These are phyloP conservation scores for Subanguina moxae DNA, from an alignment of 1,140 invertebrate genomes.

Conservation along the genomic window DNA sequence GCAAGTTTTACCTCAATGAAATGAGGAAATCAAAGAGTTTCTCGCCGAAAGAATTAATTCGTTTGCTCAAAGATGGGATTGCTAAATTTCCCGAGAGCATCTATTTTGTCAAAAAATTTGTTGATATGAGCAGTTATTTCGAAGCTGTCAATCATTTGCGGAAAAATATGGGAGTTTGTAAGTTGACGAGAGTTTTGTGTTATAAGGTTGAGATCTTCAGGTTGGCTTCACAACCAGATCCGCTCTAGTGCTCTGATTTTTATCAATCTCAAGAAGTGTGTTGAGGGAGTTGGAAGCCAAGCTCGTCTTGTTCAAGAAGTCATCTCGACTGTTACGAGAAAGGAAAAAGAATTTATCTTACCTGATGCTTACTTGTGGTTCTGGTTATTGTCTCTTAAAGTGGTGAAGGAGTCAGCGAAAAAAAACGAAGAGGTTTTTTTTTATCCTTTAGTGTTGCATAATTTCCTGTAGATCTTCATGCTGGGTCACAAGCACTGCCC, in stretches of 20 bases:
- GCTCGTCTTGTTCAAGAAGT: neutral
- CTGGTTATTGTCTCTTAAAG: neutral
- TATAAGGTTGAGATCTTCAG: neutral
- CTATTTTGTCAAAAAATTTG: neutral
- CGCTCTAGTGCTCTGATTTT: neutral
- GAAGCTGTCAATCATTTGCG: neutral
- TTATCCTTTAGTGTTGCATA: too few relatives aligned
- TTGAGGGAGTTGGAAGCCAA: neutral
- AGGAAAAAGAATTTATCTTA: neutral
- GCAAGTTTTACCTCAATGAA: neutral
- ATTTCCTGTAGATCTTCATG: neutral
- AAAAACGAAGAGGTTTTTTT: neutral
- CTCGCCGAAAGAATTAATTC: neutral
- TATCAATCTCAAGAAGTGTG: neutral
- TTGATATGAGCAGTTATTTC: too few relatives aligned
- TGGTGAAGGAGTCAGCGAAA: neutral
- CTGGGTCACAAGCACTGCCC: neutral
- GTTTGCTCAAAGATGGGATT: neutral
- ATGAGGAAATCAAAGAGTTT: neutral
- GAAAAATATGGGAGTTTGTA: neutral
- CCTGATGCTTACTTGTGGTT: constrained; percentile 2
- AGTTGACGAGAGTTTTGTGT: neutral
- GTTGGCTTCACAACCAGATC: neutral
- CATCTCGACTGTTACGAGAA: neutral
- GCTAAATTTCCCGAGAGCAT: neutral